These are phyloP conservation scores for Cydia amplana DNA, from an alignment of 1,140 invertebrate genomes.

Conservation along the genomic window DNA sequence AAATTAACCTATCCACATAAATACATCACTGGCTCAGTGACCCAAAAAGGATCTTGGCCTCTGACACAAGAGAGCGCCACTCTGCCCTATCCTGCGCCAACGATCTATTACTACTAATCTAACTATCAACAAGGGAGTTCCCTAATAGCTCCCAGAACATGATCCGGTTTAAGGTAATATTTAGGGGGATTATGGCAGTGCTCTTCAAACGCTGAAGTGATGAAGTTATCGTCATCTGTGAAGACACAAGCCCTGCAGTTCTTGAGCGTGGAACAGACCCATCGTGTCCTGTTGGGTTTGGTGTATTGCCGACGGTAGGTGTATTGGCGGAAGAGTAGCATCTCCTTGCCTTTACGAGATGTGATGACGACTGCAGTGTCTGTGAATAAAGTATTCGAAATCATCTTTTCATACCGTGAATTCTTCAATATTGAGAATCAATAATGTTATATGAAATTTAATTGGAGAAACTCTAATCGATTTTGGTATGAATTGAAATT, in stretches of 20 bases:
- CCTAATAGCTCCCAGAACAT: slow-evolving; percentile 58
- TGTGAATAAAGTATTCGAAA: slow-evolving; percentile 39
- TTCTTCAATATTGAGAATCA: neutral
- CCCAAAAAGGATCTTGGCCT: too few species aligned
- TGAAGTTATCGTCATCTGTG: slow-evolving; percentile 56
- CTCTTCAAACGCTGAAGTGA: slow-evolving; percentile 56
- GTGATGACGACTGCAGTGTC: slow-evolving; percentile 66
- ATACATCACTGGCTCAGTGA: too few species aligned
- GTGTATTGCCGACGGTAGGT: slow-evolving; percentile 68
- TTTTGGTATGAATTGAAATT: neutral
- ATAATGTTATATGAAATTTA: neutral
- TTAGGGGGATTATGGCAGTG: slow-evolving; percentile 66
- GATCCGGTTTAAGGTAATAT: slow-evolving; percentile 61
- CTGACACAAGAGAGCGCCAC: too few species aligned
- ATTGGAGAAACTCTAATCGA: neutral
- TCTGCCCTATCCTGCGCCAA: too few species aligned
- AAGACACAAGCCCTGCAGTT: slow-evolving; percentile 64
- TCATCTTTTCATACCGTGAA: neutral
- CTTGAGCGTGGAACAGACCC: slow-evolving; percentile 70
- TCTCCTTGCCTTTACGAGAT: slow-evolving; percentile 67
- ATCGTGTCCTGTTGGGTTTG: slow-evolving; percentile 51
- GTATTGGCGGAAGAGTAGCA: slow-evolving; percentile 62
- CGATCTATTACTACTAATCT: neutral
- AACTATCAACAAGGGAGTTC: slow-evolving; percentile 45
- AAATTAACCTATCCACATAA: neutral